Base-by-base conservation (phyloP, 2,797 vertebrate species). In the Gymnoscopelus microlampas region DNA sequence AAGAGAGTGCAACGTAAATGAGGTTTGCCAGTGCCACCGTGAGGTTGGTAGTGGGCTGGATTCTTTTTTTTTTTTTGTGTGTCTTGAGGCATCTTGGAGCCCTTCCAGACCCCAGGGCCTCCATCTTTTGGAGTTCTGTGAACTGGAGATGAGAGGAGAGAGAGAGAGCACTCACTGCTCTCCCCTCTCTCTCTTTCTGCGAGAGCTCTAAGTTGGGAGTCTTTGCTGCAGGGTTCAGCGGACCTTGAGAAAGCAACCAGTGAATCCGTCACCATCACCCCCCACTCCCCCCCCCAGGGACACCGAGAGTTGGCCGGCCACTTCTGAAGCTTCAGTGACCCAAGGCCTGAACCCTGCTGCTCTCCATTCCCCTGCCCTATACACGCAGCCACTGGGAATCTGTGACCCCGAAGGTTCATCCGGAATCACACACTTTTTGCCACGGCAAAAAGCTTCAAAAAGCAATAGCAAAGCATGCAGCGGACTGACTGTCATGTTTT, bases 231-330 rank as follows among this genome's bases (percentile, higher is more conserved):
- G 91, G 90, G 85, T 91, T 93, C 91, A 93, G 86, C 85, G 86
- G 92, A 93, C 92, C 92, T 93, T 92, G 86, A 91, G 88, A 91
- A 93, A 93, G 89, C 91, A 91, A 91, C 88, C 85, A 91, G 84
- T 80, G 87, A 90, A 91, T 91, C 90, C 80, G 87, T 92, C 92
- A 90, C 85, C 82, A 87, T 84, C 87, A 70, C 9, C 79, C 77
- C 80, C 87, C 92, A 90, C 19, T 19, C 19, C 19, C 19, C 80
- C 87, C 92, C 90, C 87, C 78, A 77, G 90, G 92, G 91, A 91
- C 19, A 19, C 77, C 85, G 88, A 91, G 88, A 91, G 87, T 91
- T 91, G 87, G 89, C 89, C 82, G 81, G 85, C 84, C 89, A 92
- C 88, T 91, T 93, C 90, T 93, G 87, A 93, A 89, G 88, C 89